phyloP scores from a whole-genome alignment of 2,797 vertebrate species.

The Serranus cabrilla region DNA sequence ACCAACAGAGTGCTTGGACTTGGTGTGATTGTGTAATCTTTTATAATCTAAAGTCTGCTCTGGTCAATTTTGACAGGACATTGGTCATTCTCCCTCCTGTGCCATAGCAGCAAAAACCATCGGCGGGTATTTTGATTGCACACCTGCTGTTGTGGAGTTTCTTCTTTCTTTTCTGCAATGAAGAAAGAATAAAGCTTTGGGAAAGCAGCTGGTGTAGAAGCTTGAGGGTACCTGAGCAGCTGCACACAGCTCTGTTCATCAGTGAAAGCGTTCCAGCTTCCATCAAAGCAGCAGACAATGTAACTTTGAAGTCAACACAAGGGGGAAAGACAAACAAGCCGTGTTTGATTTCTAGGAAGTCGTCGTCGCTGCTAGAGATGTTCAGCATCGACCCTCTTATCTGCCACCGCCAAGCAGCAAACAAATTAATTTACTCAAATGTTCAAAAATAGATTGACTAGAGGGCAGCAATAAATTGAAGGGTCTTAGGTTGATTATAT shows the following conservation, averaged over 20 bases:
- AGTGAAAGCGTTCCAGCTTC: neutral
- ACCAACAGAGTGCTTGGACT: neutral
- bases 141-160: neutral
- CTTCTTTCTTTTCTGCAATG: conserved; percentile 1
- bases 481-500: neutral
- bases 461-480: neutral
- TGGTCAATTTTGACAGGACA: neutral
- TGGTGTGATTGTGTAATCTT: neutral
- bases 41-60: neutral
- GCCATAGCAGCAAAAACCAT: neutral
- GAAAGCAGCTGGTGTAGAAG: conserved; percentile 5
- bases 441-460: neutral
- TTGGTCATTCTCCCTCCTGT: neutral
- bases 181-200: conserved; percentile 14
- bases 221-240: neutral
- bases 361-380: neutral
- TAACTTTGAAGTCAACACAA: conserved; percentile 15
- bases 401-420: neutral
- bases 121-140: neutral
- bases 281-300: conserved; percentile 25
- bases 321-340: neutral
- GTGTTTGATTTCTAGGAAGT: conserved; percentile 9
- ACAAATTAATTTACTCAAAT: neutral
- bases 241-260: neutral
- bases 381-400: neutral